These are phyloP conservation scores for Achatina immaculata DNA, from an alignment of 1,140 invertebrate genomes.

Conservation along the genomic window DNA sequence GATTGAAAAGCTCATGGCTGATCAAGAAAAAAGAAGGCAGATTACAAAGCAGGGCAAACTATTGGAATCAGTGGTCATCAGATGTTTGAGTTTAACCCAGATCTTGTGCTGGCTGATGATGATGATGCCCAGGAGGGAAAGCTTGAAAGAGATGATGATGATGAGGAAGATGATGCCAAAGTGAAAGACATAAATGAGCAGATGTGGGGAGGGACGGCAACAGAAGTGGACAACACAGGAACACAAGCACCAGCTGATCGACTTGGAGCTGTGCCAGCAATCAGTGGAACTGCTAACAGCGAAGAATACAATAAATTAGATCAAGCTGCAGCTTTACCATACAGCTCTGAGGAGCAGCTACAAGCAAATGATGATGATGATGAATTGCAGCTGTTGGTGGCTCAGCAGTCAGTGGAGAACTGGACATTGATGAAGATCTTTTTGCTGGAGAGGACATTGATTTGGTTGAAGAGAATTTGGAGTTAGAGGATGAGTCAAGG, in stretches of 20 bases:
- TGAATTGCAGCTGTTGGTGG: slow-evolving; percentile 61
- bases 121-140: slow-evolving; percentile 65
- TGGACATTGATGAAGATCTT: slow-evolving; percentile 90
- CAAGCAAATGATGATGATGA: slow-evolving; percentile 52
- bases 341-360: slow-evolving; percentile 22
- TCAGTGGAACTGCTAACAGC: slow-evolving; percentile 23
- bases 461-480: slow-evolving; percentile 83
- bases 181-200: slow-evolving; percentile 64
- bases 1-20: slow-evolving; percentile 80
- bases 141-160: slow-evolving; percentile 49
- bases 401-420: slow-evolving; percentile 58
- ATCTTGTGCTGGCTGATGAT: slow-evolving; percentile 79
- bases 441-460: slow-evolving; percentile 91
- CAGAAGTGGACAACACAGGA: slow-evolving; percentile 54
- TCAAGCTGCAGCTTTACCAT: slow-evolving; percentile 55
- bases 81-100: slow-evolving; percentile 99
- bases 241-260: slow-evolving; percentile 46
- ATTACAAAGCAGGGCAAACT: slow-evolving; percentile 84
- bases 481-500: slow-evolving; percentile 53
- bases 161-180: slow-evolving; percentile 72
- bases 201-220: slow-evolving; percentile 46
- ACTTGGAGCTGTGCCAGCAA: neutral
- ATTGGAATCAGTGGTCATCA: slow-evolving; percentile 95
- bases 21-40: slow-evolving; percentile 92
- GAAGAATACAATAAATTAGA: slow-evolving; percentile 59